Evolutionary conservation across 2,888 invertebrate species (phyloP), one percentile per base, ranked within the genome.

Genomic region (Euplagia quadripunctaria): DNA sequence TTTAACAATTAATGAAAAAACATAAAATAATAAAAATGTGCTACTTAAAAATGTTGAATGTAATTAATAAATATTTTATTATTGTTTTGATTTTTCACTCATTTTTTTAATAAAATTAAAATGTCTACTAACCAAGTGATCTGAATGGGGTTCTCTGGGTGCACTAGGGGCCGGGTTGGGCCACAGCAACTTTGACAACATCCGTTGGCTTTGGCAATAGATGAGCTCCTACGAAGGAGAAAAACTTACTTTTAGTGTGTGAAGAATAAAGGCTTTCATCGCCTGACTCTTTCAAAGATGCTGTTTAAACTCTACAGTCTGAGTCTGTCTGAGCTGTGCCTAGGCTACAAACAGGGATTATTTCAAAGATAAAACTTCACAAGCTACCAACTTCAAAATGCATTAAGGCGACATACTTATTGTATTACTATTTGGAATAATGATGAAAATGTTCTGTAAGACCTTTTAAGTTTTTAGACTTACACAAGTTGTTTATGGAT

Each of bases 141-240:
- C 96, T 91, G 96, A 96, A 94, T 96, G 95, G 91, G 96, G 95
- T 85, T 96, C 96, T 92, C 96, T 91, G 86, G 95, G 95, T 89
- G 95, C 94, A 93, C 95, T 94, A 95, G 96, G 96, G 85, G 93
- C 93, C 79, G 96, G 93, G 90, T 93, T 94, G 92, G 96, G 96
- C 96, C 96, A 96, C 96, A 96, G 96, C 96, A 96, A 94, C 94
- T 96, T 96, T 90, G 96, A 96, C 91, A 96, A 95, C 96, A 95
- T 95, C 96, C 96, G 95, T 94, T 96, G 96, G 82, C 96, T 96
- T 96, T 96, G 96, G 95, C 92, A 96, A 96, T 96, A 96, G 96
- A 96, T 96, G 96, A 95, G 94, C 96, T 96, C 96, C 96, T 96
- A 96, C 93, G 93, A 95, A 95, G 94, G 95, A 94, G 94, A 95